Evolutionary conservation across 2,113 vertebrate species (phyloP).

Genomic region (Mormyrus iriodes): DNA sequence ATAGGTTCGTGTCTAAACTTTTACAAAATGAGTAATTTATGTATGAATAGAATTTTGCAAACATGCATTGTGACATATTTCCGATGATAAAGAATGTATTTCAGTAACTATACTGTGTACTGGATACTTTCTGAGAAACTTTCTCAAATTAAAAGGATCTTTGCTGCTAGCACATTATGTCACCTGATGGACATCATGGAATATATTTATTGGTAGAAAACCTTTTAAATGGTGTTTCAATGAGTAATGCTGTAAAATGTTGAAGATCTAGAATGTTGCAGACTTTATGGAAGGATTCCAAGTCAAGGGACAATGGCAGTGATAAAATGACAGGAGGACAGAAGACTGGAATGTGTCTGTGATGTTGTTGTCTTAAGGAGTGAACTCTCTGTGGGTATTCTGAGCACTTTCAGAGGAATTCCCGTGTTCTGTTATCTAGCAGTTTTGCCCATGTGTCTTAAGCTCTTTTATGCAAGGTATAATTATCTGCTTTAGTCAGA

Average conservation of each 20-base stretch:
- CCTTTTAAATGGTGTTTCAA: background rate
- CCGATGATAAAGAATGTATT: background rate
- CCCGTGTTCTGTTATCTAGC: conserved; percentile 26
- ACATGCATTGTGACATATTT: background rate
- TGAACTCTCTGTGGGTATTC: conserved; percentile 18
- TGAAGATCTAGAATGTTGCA: background rate
- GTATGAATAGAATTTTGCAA: background rate
- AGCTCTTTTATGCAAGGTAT: conserved; percentile 24
- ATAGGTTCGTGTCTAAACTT: background rate
- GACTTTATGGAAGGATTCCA: background rate
- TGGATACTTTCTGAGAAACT: background rate
- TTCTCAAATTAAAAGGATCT: background rate
- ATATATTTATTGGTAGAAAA: background rate
- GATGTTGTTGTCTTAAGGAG: conserved; percentile 6
- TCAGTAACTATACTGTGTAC: background rate
- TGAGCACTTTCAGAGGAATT: conserved; percentile 24
- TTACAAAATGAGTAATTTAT: background rate
- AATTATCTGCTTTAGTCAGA: conserved; percentile 15
- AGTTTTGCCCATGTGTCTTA: conserved; percentile 11
- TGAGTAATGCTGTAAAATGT: background rate
- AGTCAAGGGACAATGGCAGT: conserved; percentile 1
- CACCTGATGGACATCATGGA: background rate
- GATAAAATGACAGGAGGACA: background rate
- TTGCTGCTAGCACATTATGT: background rate
- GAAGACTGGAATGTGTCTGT: conserved; percentile 11